Evolutionary conservation across 2,113 vertebrate species (phyloP), one percentile per base, ranked within the genome.

Genomic region (Oenanthe melanoleuca): DNA sequence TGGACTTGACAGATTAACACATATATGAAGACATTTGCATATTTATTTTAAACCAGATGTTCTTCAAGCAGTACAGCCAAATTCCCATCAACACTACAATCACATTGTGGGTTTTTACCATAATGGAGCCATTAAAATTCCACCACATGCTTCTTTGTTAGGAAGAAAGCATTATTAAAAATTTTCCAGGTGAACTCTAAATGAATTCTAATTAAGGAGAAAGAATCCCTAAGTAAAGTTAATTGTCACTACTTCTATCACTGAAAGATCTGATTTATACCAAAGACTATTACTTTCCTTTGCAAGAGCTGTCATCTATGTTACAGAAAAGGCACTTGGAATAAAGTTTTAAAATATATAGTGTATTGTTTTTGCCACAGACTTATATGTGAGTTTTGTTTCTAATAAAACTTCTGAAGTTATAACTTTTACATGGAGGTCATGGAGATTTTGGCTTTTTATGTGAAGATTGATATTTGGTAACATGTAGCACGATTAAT

Each of bases 1-100:
- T 95, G 86, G 65, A 88, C 87, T 97, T 96, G 82, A 94, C 96
- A 95, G 93, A 96, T 96, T 95, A 96, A 96, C 96, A 95, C 93
- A 84, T 93, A 97, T 87, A 95, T 74, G 81, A 92, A 89, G 64
- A 94, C 78, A 97, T 97, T 96, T 97, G 75, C 92, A 95, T 96
- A 96, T 96, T 96, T 94, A 67, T 96, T 97, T 94, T 92, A 89
- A 96, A 95, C 87, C 96, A 97, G 89, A 97, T 96, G 95, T 95
- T 93, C 29, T 64, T 71, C 8, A 28, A 65, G 60, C 49, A 75
- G 38, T 42, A 59, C 56, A 90, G 95, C 91, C 96, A 97, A 95
- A 93, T 92, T 96, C 69, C 91, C 53, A 94, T 95, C 65, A 18
- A 91, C 91, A 37, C 79, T 78, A 37, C 55, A 88, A 94, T 96